Evolutionary conservation across 1,140 invertebrate genomes (phyloP), one percentile per base, ranked within the genome.

Genomic region (Psilanteris sp.): DNA sequence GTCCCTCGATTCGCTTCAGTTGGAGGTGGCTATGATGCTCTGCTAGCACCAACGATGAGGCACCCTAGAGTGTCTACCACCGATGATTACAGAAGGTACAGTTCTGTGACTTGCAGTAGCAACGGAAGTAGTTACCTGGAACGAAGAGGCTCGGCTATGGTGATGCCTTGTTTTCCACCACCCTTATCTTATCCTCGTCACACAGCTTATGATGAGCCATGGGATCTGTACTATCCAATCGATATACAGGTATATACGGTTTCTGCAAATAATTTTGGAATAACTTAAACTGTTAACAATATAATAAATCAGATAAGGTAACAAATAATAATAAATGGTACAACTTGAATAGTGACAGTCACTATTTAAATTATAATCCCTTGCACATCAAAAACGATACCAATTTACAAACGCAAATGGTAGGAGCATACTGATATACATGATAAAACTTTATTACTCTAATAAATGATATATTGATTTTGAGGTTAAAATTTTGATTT

Each of bases 91-190:
- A 89, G 93, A 9, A 90, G 94, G 7, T 90, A 92, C 50, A 95
- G 94, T 81, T 94, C 93, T 34, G 92, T 94, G 61, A 95, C 94
- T 7, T 94, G 93, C 81, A 95, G 93, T 73, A 94, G 93, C 79
- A 94, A 93, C 8, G 94, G 93, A 39, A 94, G 93, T 82, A 94
- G 93, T 29, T 95, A 95, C 79, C 87, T 95, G 73, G 94, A 95
- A 80, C 90, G 93, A 34, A 90, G 93, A 57, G 93, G 92, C 54
- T 94, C 93, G 2, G 93, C 93, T 8, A 91, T 94, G 52, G 92
- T 92, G 39, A 90, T 94, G 92, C 93, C 77, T 81, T 94, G 85
- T 90, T 91, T 73, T 78, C 89, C 91, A 74, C 86, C 89, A 64
- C 90, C 90, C 20, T 88, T 90, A 16, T 86, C 88, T 82, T 85